Conservation (phyloP, 2,797 vertebrate species). For the Melanotaenia trifasciata region DNA sequence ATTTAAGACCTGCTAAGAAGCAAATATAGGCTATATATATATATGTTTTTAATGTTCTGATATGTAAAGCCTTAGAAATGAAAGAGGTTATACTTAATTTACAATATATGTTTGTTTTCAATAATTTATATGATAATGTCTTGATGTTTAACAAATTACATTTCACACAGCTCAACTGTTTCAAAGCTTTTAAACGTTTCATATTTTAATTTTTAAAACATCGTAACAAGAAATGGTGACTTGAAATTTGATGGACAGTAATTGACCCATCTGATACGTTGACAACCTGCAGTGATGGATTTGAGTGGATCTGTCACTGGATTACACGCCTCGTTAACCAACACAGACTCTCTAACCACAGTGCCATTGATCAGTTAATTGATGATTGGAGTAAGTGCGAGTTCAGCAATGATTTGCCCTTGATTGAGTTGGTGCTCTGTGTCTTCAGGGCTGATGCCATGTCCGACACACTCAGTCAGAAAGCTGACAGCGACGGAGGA, state of each 20-base stretch:
- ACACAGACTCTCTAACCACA: slow-evolving; percentile 31
- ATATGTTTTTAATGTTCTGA: neutral
- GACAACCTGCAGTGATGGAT: slow-evolving; percentile 30
- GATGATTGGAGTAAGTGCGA: slow-evolving; percentile 37
- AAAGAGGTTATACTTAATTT: neutral
- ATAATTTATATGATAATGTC: neutral
- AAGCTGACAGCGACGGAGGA: slow-evolving; percentile 94
- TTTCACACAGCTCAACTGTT: neutral
- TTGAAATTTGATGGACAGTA: neutral
- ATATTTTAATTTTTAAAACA: neutral
- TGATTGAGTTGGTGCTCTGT: slow-evolving; percentile 31
- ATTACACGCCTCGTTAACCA: slow-evolving; percentile 45
- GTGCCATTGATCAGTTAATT: slow-evolving; percentile 55
- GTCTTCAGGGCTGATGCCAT: slow-evolving; percentile 89
- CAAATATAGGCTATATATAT: neutral
- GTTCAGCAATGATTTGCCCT: slow-evolving; percentile 26
- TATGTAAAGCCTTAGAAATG: neutral
- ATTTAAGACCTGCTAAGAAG: neutral
- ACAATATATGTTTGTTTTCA: neutral
- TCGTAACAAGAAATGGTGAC: too few species aligned
- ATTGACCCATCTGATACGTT: slow-evolving; percentile 8
- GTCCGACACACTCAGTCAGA: slow-evolving; percentile 94
- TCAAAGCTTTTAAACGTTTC: neutral
- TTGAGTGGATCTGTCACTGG: slow-evolving; percentile 31
- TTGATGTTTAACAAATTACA: neutral